Percentiles rank a stretch among this genome's conserved stretches.
phyloP scores from a whole-genome alignment of 2,113 vertebrate species.

The Gasterosteus aculeatus region DNA sequence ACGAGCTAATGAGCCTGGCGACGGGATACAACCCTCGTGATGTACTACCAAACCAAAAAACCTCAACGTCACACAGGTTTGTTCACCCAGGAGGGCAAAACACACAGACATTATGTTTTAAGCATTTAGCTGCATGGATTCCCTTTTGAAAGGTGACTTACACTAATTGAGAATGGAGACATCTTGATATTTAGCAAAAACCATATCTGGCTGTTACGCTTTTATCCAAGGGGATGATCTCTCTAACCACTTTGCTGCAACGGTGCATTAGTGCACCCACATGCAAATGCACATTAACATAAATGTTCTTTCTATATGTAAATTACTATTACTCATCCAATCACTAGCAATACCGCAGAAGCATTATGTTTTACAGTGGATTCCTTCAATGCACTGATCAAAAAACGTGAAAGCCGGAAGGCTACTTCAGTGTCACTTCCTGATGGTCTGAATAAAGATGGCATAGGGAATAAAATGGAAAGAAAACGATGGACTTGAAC shows the following conservation, averaged over 20 bases:
- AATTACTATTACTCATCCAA: background rate
- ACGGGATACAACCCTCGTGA: slow-evolving; percentile 69
- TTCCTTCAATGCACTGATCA: slow-evolving; percentile 15
- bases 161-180: background rate
- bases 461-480: slow-evolving; percentile 33
- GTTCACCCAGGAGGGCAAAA: slow-evolving; percentile 14
- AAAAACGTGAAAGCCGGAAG: slow-evolving; percentile 25
- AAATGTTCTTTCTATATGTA: background rate
- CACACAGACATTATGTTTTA: slow-evolving; percentile 20
- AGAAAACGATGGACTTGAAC: slow-evolving; percentile 58
- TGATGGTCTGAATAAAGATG: slow-evolving; percentile 43
- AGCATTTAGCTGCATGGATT: slow-evolving; percentile 22
- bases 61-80: slow-evolving; percentile 30
- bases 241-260: background rate
- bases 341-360: background rate
- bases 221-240: slow-evolving; percentile 2
- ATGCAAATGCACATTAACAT: background rate
- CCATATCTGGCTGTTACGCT: background rate
- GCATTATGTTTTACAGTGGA: slow-evolving; percentile 1
- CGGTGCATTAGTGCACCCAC: background rate
- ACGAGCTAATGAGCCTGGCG: slow-evolving; percentile 79
- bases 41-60: slow-evolving; percentile 62
- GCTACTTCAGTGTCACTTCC: slow-evolving; percentile 9
- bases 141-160: slow-evolving; percentile 11
- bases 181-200: slow-evolving; percentile 7